Evolutionary conservation across 2,113 vertebrate genomes (phyloP).

Genomic region (Upupa epops): DNA sequence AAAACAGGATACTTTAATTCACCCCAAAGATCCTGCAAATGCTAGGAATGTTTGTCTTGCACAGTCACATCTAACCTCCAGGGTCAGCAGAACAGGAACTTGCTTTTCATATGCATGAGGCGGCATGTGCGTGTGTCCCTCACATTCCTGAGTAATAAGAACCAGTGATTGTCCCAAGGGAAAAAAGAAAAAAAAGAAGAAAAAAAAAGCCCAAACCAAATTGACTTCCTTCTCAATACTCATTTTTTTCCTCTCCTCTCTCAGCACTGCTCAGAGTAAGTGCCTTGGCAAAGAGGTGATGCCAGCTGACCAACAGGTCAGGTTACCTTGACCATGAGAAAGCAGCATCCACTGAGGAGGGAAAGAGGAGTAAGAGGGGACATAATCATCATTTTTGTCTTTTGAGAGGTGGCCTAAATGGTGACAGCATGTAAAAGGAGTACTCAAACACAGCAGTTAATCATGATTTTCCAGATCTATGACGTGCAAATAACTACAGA

Average conservation of each 20-base stretch:
- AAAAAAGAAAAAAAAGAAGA: neutral
- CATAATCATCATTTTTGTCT: neutral
- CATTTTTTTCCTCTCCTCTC: neutral
- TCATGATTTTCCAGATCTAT: neutral
- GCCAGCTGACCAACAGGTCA: neutral
- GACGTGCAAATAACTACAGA: neutral
- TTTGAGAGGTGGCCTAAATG: neutral
- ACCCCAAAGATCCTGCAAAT: neutral
- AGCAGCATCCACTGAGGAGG: neutral
- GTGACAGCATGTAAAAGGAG: neutral
- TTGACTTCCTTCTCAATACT: neutral
- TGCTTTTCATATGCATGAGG: slow-evolving; percentile 53
- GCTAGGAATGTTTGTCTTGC: neutral
- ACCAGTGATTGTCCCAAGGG: slow-evolving; percentile 47
- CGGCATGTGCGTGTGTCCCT: slow-evolving; percentile 27
- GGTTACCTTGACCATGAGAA: neutral
- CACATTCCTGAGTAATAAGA: slow-evolving; percentile 69
- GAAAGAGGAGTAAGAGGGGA: neutral
- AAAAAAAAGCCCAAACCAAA: neutral
- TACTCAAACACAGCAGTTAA: neutral
- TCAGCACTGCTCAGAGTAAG: neutral
- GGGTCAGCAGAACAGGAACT: slow-evolving; percentile 14
- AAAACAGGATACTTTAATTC: neutral
- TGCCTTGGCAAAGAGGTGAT: accelerated
- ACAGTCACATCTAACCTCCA: slow-evolving; percentile 34